phyloP scores from a whole-genome alignment of 2,113 vertebrate genomes.

The Pagrus major region DNA sequence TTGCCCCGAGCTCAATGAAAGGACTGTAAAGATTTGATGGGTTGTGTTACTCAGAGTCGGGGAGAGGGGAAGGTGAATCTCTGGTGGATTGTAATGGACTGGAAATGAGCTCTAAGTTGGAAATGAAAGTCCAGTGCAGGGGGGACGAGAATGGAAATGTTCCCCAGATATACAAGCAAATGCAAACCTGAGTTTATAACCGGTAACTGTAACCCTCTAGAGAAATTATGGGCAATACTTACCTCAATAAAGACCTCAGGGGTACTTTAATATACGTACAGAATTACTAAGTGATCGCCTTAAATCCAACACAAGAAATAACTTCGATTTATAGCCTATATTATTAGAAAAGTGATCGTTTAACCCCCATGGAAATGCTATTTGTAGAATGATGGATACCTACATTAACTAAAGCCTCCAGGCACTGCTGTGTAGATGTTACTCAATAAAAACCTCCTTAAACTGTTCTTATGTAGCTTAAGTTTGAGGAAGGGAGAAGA shows the following conservation, averaged over 20 bases:
- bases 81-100: conserved; percentile 71
- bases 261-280: conserved; percentile 34
- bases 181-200: conserved; percentile 42
- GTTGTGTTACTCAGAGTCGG: conserved; percentile 70
- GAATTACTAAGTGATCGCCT: background rate
- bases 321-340: conserved; percentile 7
- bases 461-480: conserved; percentile 12
- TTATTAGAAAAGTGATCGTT: conserved; percentile 4
- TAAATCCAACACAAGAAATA: conserved; percentile 33
- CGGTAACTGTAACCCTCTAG: conserved; percentile 40
- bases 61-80: conserved; percentile 56
- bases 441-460: background rate
- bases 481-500: conserved; percentile 14
- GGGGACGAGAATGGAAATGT: conserved; percentile 20
- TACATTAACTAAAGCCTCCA: background rate
- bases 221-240: conserved; percentile 32
- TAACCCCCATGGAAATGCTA: conserved; percentile 1
- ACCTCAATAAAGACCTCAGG: conserved; percentile 14
- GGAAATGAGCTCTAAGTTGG: conserved; percentile 58
- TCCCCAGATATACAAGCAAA: conserved; percentile 24
- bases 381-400: conserved; percentile 19
- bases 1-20: conserved; percentile 66
- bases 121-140: conserved; percentile 54
- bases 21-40: conserved; percentile 76
- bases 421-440: conserved; percentile 1